phyloP scores from a whole-genome alignment of 92 coral and sea anemone genomes.

The Epizoanthus fatuus region DNA sequence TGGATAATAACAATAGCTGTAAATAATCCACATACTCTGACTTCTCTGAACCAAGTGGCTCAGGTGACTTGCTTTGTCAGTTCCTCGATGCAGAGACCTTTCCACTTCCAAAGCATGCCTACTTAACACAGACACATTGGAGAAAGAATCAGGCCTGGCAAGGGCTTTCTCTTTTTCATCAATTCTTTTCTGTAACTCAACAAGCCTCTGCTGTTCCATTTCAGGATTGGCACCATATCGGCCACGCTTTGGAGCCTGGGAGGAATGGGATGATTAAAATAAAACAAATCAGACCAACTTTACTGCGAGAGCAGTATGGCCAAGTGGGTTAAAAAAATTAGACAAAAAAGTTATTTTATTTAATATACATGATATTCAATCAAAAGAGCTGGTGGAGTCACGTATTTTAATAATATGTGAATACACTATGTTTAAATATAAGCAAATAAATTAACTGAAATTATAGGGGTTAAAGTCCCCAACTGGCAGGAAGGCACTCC shows the following conservation, averaged over 20 bases:
- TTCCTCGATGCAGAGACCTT: slow-evolving; percentile 93
- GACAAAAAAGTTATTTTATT: no score
- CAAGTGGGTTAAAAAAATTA: no score
- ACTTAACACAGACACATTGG: slow-evolving; percentile 91
- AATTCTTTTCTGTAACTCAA: slow-evolving; percentile 77
- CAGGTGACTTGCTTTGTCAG: slow-evolving; percentile 77
- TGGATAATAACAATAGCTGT: no score
- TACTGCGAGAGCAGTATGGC: no score
- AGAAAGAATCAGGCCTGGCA: slow-evolving; percentile 77
- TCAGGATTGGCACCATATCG: slow-evolving; percentile 86
- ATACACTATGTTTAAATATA: no score
- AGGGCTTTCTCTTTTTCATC: slow-evolving; percentile 77
- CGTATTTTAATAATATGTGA: no score
- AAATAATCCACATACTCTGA: background rate
- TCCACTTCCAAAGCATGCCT: slow-evolving; percentile 98
- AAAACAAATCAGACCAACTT: no score
- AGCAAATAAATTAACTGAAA: no score
- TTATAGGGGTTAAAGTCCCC: no score
- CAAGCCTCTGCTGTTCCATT: slow-evolving; percentile 76
- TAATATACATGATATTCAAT: no score
- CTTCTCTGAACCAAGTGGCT: slow-evolving; percentile 86
- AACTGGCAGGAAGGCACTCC: no score
- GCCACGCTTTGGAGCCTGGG: slow-evolving; percentile 82
- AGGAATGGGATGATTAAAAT: background rate
- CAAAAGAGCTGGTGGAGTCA: no score